Evolutionary conservation across 1,140 invertebrate genomes (phyloP), one percentile per base, ranked within the genome.

Genomic region (Brachionus angularis): DNA sequence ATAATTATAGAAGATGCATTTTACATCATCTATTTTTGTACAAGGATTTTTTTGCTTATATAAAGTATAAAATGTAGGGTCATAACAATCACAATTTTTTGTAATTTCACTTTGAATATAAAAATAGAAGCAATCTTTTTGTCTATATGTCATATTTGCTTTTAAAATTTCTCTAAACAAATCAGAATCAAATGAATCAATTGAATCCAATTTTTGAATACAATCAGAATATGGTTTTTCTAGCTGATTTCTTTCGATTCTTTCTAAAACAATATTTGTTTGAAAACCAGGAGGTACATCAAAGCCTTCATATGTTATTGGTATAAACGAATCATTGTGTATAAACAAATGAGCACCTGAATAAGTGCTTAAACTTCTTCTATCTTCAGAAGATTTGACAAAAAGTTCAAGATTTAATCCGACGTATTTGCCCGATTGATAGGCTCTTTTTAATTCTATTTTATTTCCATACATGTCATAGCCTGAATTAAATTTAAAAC

Each of bases 271-370:
- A 3, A 58, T 23, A 29, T 58, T 58, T 42, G 53, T 36, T 4
- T 21, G 21, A 58, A 18, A 18, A 14, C 53, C 53, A 8, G 53
- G 33, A 23, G 33, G 14, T 14, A 58, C 8, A 23, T 58, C 53
- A 23, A 23, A 21, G n/a, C 53, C 53, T 39, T 58, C 29, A 21
- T 1, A 21, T 14, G 23, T 2, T 14, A 39, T n/a, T 8, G 53
- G 53, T 23, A 18, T 25, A 36, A 42, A 29, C 5, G 14, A 33
- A 34, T 67, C 33, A 34, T 67, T 33, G 18, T 47, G 8, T 18
- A 67, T 42, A 50, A 67, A 47, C 8, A 67, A 5, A 47, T 67
- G 62, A 31, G 62, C 62, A 4, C 62, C 62, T 16, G 42, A 10
- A 47, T 25, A 29, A n/a, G 18, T 34, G 10, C 42, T 33, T 18